phyloP scores from a whole-genome alignment of 1,140 invertebrate species.

The Bombus ignitus region DNA sequence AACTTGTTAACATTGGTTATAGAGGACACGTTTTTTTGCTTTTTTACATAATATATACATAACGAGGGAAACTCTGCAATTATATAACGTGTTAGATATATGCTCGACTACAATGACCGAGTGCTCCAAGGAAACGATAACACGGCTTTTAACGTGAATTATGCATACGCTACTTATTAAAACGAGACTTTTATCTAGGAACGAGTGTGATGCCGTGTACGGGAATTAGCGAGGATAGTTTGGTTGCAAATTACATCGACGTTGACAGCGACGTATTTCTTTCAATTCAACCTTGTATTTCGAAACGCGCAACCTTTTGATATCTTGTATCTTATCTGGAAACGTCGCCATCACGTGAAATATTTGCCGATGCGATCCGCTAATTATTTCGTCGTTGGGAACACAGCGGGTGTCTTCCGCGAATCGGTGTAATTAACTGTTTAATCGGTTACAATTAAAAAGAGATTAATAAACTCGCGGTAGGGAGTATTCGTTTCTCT shows the following conservation, averaged over 20 bases:
- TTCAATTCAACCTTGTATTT: background rate
- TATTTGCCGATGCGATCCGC: background rate
- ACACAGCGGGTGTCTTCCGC: background rate
- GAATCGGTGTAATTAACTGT: background rate
- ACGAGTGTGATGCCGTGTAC: slow-evolving; percentile 38
- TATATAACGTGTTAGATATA: background rate
- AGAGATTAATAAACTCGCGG: background rate
- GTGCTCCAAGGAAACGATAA: slow-evolving; percentile 48
- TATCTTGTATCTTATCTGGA: background rate
- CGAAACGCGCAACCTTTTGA: background rate
- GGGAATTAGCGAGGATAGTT: slow-evolving; percentile 43
- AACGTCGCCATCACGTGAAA: background rate
- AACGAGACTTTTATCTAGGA: slow-evolving; percentile 48
- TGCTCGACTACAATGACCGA: background rate
- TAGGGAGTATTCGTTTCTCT: too few relatives aligned
- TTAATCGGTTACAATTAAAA: background rate
- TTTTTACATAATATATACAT: background rate
- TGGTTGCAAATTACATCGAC: background rate
- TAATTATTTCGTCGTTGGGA: background rate
- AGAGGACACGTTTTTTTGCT: background rate
- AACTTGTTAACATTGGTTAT: background rate
- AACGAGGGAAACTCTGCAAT: background rate
- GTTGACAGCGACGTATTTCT: background rate
- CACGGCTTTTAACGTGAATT: slow-evolving; percentile 33
- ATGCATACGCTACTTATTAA: slow-evolving; percentile 56